Conservation (phyloP, 2,888 invertebrate species). For the Thereva unica region DNA sequence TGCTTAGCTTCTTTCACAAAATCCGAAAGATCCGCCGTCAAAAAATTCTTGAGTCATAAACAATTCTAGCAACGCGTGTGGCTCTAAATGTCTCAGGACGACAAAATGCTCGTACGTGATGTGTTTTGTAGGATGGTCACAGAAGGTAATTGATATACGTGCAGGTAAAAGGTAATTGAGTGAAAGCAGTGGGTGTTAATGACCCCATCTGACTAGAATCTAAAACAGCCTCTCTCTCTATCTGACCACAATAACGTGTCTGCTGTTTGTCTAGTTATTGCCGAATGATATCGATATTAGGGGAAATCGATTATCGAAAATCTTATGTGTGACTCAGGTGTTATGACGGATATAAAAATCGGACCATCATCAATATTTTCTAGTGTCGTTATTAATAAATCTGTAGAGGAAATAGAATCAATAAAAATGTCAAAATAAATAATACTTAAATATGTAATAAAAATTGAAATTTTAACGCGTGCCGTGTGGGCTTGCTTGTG, state of each 20-base stretch:
- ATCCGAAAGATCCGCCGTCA: not conserved
- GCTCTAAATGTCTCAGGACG: slow-evolving; percentile 22
- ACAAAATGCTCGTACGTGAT: slow-evolving; percentile 23
- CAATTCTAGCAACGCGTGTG: slow-evolving; percentile 7
- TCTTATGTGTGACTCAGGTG: not conserved
- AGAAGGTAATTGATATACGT: slow-evolving; percentile 22
- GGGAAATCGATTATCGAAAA: slow-evolving; percentile 1
- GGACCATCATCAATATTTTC: not conserved
- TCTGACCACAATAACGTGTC: not conserved
- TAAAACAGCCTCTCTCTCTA: slow-evolving; percentile 21
- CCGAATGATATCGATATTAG: slow-evolving; percentile 4
- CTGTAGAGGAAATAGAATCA: too few relatives aligned
- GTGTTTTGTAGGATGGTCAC: slow-evolving; percentile 10
- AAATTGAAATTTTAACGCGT: not conserved
- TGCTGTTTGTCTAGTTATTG: slow-evolving; percentile 10
- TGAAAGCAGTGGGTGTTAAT: slow-evolving; percentile 27
- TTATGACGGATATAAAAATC: not conserved
- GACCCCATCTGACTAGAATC: slow-evolving; percentile 12
- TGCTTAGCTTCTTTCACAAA: not conserved
- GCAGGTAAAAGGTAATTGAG: slow-evolving; percentile 8
- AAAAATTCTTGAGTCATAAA: slow-evolving; percentile 21
- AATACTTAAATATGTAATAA: not conserved
- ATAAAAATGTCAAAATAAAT: not conserved
- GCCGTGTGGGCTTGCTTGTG: not conserved
- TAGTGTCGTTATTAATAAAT: not conserved